These are phyloP conservation scores for Melanerpes aurifrons DNA, from an alignment of 2,113 vertebrate species.

Conservation along the genomic window DNA sequence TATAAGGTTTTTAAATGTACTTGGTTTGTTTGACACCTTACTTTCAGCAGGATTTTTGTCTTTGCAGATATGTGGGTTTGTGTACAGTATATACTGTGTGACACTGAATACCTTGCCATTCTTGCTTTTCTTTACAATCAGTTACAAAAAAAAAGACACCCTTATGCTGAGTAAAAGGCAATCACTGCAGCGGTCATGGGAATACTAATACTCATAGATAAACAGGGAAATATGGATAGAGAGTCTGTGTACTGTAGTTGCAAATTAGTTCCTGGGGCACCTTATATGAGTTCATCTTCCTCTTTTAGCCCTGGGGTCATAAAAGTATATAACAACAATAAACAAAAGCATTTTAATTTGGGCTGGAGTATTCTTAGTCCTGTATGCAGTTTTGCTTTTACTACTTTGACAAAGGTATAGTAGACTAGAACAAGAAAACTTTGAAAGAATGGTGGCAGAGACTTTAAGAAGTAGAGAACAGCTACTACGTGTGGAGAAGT, in stretches of 20 bases:
- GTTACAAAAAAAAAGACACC: not conserved
- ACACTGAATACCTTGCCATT: not conserved
- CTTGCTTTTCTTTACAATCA: not conserved
- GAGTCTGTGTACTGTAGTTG: not conserved
- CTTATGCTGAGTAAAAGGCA: not conserved
- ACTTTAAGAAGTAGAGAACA: not conserved
- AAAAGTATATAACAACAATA: not conserved
- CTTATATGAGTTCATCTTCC: not conserved
- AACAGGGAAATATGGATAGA: not conserved
- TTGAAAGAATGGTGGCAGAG: not conserved
- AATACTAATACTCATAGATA: not conserved
- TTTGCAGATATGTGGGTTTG: not conserved
- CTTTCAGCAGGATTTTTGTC: slow-evolving; percentile 9
- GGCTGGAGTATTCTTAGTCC: not conserved
- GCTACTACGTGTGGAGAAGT: not conserved
- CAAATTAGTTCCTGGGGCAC: not conserved
- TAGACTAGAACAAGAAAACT: not conserved
- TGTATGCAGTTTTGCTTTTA: not conserved
- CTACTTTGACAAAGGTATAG: not conserved
- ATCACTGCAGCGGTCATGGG: not conserved
- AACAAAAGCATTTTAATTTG: not conserved
- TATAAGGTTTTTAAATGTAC: not conserved
- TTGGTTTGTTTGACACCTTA: not conserved
- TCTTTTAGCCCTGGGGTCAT: not conserved
- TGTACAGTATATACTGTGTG: not conserved